Conservation (phyloP, 2,113 vertebrate genomes). For the Amphiprion percula region DNA sequence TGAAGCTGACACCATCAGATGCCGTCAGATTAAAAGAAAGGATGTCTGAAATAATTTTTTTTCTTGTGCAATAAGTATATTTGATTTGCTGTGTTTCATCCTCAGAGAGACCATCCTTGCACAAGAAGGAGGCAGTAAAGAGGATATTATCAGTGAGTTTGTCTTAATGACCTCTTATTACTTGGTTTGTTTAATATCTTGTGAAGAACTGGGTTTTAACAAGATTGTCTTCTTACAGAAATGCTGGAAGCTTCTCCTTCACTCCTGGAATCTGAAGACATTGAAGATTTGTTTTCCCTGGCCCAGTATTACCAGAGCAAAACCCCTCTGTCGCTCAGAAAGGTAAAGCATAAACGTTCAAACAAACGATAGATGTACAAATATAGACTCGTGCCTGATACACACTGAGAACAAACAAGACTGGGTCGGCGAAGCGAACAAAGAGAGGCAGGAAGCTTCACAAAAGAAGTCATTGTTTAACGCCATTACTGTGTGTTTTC, state of each 20-base stretch:
- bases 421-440: background rate
- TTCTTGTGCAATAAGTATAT: background rate
- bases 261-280: conserved; percentile 91
- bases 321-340: conserved; percentile 96
- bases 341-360: conserved; percentile 81
- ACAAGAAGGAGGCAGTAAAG: conserved; percentile 90
- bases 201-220: background rate
- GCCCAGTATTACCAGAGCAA: conserved; percentile 98
- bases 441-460: background rate
- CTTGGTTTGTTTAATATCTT: background rate
- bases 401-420: background rate
- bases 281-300: conserved; percentile 96
- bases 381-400: background rate
- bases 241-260: conserved; percentile 91
- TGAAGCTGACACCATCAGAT: too few relatives aligned
- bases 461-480: background rate
- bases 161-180: conserved; percentile 14
- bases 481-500: background rate
- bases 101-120: conserved; percentile 91
- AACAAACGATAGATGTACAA: background rate
- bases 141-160: conserved; percentile 93
- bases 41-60: too few relatives aligned
- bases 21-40: too few relatives aligned
- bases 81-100: conserved; percentile 18
- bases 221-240: conserved; percentile 77